phyloP scores from a whole-genome alignment of 2,888 invertebrate species.

The Cantharis rufa region DNA sequence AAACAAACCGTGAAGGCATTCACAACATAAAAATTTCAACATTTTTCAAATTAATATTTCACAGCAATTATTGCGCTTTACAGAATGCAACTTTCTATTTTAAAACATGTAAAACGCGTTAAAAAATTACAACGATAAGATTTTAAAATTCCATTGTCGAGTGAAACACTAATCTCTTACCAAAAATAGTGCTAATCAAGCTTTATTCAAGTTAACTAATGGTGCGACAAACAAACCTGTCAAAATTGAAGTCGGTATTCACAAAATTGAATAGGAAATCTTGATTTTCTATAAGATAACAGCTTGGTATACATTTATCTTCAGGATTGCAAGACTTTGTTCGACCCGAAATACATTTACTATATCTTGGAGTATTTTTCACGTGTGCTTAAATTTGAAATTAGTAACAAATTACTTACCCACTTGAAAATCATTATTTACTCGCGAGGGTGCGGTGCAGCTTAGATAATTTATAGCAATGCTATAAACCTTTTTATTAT shows the following conservation, averaged over 20 bases:
- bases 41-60: not conserved
- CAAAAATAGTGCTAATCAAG: conserved; percentile 9
- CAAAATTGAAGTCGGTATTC: not conserved
- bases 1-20: conserved; percentile 42
- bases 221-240: conserved; percentile 3
- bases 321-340: not conserved
- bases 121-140: not conserved
- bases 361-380: not conserved
- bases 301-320: not conserved
- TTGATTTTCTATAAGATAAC: not conserved
- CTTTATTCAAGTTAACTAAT: conserved; percentile 10
- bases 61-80: not conserved
- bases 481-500: not conserved
- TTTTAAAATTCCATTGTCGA: not conserved
- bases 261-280: not conserved
- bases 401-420: not conserved
- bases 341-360: not conserved
- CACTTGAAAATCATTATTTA: not conserved
- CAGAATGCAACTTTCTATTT: not conserved
- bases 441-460: not conserved
- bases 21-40: not conserved
- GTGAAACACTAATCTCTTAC: not conserved
- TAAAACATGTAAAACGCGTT: not conserved
- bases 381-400: not conserved
- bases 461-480: not conserved